Conservation (phyloP, 1,140 invertebrate genomes). For the Chrysoperla carnea region DNA sequence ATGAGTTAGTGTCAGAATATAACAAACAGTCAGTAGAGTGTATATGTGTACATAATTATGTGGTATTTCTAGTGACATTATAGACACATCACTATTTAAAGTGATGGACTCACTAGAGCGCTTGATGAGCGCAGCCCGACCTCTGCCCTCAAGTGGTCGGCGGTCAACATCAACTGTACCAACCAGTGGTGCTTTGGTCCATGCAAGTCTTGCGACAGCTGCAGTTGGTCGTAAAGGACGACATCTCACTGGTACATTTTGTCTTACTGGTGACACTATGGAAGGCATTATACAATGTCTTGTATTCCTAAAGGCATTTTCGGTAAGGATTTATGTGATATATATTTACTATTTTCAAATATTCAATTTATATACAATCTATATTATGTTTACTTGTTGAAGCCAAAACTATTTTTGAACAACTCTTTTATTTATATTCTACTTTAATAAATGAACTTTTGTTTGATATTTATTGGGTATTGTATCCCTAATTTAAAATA, state of each 20-base stretch:
- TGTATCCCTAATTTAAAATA: no score
- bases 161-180: slow-evolving; percentile 25
- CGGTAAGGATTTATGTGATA: slow-evolving; percentile 41
- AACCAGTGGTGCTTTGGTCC: slow-evolving; percentile 50
- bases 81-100: neutral
- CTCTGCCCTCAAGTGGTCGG: slow-evolving; percentile 41
- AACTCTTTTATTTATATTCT: no score
- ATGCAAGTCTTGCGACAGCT: slow-evolving; percentile 50
- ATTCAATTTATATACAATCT: no score
- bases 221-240: slow-evolving; percentile 53
- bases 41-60: no score
- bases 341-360: neutral
- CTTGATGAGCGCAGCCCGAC: slow-evolving; percentile 45
- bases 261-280: slow-evolving; percentile 76
- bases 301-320: slow-evolving; percentile 79
- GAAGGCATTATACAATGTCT: slow-evolving; percentile 83
- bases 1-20: no score
- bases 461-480: no score
- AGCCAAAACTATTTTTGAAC: no score
- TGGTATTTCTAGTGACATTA: no score
- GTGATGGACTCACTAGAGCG: slow-evolving; percentile 61
- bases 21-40: no score
- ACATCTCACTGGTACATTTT: slow-evolving; percentile 70
- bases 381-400: no score
- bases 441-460: no score